Percentiles rank a stretch among this genome's conserved stretches.
These are phyloP conservation scores for Aleiodes leptofemur DNA, from an alignment of 2,888 invertebrate genomes.

Conservation along the genomic window DNA sequence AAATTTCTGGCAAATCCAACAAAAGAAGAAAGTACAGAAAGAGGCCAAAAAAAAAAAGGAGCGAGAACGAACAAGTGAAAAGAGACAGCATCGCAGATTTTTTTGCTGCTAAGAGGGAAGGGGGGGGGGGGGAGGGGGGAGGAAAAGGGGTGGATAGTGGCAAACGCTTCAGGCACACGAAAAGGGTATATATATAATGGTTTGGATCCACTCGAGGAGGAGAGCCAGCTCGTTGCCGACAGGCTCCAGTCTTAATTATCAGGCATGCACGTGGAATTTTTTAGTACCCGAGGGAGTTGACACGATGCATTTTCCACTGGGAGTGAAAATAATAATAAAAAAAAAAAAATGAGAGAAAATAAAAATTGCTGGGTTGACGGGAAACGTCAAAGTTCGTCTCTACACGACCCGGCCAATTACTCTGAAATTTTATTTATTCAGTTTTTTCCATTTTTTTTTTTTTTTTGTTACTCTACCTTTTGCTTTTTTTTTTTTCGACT, in stretches of 20 bases:
- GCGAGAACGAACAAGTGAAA: slow-evolving; percentile 39
- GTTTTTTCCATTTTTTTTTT: neutral
- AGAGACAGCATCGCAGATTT: slow-evolving; percentile 44
- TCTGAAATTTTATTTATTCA: slow-evolving; percentile 10
- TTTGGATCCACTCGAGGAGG: slow-evolving; percentile 30
- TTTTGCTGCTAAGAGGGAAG: neutral
- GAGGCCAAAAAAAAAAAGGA: slow-evolving; percentile 12
- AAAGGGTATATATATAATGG: slow-evolving; percentile 21
- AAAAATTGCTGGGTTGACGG: slow-evolving; percentile 31
- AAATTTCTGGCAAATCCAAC: slow-evolving; percentile 10
- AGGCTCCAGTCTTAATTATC: slow-evolving; percentile 28
- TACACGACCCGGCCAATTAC: slow-evolving; percentile 42
- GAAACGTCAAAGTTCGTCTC: slow-evolving; percentile 43
- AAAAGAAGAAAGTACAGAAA: slow-evolving; percentile 27
- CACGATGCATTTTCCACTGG: slow-evolving; percentile 37
- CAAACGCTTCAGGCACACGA: slow-evolving; percentile 9
- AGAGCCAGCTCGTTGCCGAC: slow-evolving; percentile 17
- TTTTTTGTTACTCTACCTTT: slow-evolving; percentile 4
- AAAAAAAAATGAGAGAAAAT: neutral
- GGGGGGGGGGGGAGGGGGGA: neutral
- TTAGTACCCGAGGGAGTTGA: slow-evolving; percentile 32
- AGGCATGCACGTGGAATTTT: slow-evolving; percentile 20
- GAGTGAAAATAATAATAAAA: slow-evolving; percentile 9
- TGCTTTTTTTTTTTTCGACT: no score
- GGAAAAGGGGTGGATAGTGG: neutral